phyloP scores from a whole-genome alignment of 2,888 invertebrate species.

The Cephalotes varians region DNA sequence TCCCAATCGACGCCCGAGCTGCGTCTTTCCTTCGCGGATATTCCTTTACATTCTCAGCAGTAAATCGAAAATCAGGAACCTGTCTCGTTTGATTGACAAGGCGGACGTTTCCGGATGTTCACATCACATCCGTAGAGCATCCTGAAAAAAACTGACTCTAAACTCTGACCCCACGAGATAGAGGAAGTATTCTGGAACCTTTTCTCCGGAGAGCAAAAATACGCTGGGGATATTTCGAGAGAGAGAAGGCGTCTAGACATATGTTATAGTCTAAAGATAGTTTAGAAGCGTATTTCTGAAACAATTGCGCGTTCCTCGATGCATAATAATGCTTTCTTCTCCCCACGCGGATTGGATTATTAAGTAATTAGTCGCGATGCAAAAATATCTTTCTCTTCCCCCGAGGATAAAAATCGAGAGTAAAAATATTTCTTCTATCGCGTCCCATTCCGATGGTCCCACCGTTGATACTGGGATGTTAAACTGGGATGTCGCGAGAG shows the following conservation, averaged over 20 bases:
- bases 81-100: background rate
- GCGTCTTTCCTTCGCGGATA: background rate
- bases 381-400: background rate
- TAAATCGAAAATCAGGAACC: background rate
- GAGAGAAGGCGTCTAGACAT: background rate
- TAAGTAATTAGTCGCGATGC: background rate
- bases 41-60: background rate
- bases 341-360: background rate
- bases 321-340: background rate
- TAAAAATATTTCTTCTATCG: background rate
- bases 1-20: background rate
- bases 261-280: slow-evolving; percentile 10
- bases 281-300: background rate
- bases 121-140: background rate
- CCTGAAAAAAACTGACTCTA: background rate
- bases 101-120: background rate
- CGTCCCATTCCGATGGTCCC: background rate
- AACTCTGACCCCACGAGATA: background rate
- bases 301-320: background rate
- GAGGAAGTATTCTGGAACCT: background rate
- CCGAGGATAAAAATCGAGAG: background rate
- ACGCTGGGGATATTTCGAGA: background rate
- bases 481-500: background rate
- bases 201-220: background rate
- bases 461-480: background rate